Evolutionary conservation across 2,113 vertebrate genomes (phyloP).

Genomic region (Corythornis madagascariensis): DNA sequence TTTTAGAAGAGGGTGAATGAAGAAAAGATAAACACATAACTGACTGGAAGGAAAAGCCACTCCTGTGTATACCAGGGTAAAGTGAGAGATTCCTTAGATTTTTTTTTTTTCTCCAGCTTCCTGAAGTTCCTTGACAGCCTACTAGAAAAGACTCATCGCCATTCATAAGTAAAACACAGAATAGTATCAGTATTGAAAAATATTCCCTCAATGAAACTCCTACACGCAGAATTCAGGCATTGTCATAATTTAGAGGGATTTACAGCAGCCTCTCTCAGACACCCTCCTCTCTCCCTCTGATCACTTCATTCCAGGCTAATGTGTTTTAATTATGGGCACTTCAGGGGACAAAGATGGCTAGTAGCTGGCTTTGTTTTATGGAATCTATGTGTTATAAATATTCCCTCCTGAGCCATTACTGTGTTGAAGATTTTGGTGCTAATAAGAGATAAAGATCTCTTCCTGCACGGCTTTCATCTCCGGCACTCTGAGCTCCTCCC

Average conservation of each 20-base stretch:
- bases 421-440: background rate
- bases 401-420: conserved; percentile 45
- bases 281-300: background rate
- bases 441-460: conserved; percentile 39
- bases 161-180: background rate
- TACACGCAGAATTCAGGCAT: background rate
- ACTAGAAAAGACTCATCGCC: background rate
- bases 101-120: background rate
- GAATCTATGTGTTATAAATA: background rate
- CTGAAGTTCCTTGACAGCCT: background rate
- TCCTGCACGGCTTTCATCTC: conserved; percentile 13
- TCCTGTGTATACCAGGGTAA: background rate
- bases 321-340: conserved; percentile 10
- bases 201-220: background rate
- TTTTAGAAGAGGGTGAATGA: background rate
- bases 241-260: background rate
- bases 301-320: background rate
- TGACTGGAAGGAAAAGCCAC: conserved; percentile 2
- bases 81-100: background rate
- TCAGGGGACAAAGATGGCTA: background rate
- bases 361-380: conserved; percentile 28
- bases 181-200: background rate
- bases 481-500: background rate
- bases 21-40: conserved; percentile 13
- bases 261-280: background rate